Percentiles rank a stretch among this genome's conserved stretches.
Conservation (phyloP, 2,113 vertebrate genomes). For the Numenius arquata region DNA sequence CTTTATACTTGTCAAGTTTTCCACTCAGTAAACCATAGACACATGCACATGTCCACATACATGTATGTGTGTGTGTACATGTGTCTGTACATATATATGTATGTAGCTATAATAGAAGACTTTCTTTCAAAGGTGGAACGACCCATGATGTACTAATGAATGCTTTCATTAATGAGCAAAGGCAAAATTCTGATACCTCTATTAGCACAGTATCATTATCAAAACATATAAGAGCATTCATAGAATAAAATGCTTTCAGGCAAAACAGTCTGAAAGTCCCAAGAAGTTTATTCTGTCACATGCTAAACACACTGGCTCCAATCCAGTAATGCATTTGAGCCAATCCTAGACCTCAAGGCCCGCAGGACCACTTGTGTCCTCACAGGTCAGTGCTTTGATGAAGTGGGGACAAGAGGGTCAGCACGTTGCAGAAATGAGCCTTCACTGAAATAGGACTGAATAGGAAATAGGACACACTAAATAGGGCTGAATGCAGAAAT, state of each 20-base stretch:
- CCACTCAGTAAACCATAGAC: not conserved
- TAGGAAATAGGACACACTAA: not conserved
- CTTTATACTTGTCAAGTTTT: not conserved
- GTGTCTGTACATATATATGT: not conserved
- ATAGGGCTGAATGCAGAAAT: not conserved
- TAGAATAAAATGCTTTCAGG: not conserved
- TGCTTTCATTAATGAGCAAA: not conserved
- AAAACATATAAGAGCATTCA: not conserved
- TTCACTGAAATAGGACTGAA: not conserved
- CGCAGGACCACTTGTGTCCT: not conserved
- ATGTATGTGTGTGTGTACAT: not conserved
- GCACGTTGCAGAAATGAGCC: not conserved
- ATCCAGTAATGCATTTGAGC: not conserved
- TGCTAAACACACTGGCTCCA: not conserved
- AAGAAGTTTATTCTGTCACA: not conserved
- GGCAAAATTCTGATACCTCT: not conserved
- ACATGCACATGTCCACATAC: rapidly evolving
- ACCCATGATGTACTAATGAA: not conserved
- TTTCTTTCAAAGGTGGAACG: not conserved
- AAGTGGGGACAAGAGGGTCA: not conserved
- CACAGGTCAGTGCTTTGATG: constrained; percentile 10
- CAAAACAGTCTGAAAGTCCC: not conserved
- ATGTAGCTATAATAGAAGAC: not conserved
- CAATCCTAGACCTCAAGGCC: not conserved
- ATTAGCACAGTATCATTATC: not conserved